Percentiles rank a stretch among this genome's conserved stretches.
Evolutionary conservation across 2,113 vertebrate genomes (phyloP).

Genomic region (Bubalus kerabau): DNA sequence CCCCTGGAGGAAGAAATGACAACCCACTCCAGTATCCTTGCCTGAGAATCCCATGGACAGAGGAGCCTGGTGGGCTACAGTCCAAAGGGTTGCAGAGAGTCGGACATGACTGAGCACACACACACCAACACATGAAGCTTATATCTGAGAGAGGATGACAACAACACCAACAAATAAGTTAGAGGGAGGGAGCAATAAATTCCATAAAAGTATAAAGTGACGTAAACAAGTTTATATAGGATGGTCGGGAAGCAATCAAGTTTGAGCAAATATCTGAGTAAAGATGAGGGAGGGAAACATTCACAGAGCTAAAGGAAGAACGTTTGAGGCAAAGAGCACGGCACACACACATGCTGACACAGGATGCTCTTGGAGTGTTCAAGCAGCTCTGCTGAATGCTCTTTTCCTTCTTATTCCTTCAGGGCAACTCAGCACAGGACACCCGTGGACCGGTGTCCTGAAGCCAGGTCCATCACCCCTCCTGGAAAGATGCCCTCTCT

Average conservation of each 20-base stretch:
- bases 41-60: not conserved
- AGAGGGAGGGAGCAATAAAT: not conserved
- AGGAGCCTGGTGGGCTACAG: not conserved
- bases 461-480: not conserved
- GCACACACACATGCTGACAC: too few relatives aligned
- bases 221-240: rapidly evolving
- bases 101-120: not conserved
- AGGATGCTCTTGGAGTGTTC: too few relatives aligned
- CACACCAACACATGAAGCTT: not conserved
- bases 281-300: not conserved
- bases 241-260: not conserved
- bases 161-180: not conserved
- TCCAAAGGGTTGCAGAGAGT: not conserved
- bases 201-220: not conserved
- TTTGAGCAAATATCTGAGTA: not conserved
- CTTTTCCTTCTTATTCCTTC: not conserved
- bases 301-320: not conserved
- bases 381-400: not conserved
- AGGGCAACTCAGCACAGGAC: not conserved
- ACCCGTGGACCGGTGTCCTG: not conserved
- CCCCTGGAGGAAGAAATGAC: not conserved
- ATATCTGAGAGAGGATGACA: not conserved
- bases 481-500: not conserved
- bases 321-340: not conserved
- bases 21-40: not conserved